These are phyloP conservation scores for Poecilia velifera DNA, from an alignment of 2,797 vertebrate species.

Conservation along the genomic window DNA sequence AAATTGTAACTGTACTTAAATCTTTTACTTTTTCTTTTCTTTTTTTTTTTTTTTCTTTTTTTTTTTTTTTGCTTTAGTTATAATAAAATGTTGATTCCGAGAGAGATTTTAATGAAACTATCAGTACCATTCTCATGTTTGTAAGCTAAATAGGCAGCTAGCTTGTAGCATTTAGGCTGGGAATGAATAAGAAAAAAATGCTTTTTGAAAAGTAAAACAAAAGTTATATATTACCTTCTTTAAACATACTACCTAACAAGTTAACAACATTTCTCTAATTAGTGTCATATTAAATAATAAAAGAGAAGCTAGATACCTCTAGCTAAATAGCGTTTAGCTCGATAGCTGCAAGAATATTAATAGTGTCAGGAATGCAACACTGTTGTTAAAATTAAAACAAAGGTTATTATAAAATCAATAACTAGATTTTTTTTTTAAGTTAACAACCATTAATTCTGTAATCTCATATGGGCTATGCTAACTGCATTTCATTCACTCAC, in stretches of 20 bases:
- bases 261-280: background rate
- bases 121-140: conserved; percentile 1
- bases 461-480: background rate
- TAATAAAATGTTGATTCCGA: background rate
- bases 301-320: background rate
- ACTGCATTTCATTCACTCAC: background rate
- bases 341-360: background rate
- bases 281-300: background rate
- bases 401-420: background rate
- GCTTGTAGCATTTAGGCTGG: background rate
- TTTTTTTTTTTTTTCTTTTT: background rate
- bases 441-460: background rate
- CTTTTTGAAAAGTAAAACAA: background rate
- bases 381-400: background rate
- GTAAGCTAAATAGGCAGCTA: background rate
- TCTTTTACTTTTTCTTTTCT: background rate
- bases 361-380: background rate
- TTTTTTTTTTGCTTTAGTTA: background rate
- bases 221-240: background rate
- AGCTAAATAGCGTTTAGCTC: background rate
- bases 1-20: background rate
- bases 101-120: background rate
- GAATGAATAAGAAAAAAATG: background rate
- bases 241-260: background rate
- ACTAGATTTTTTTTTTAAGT: background rate